Conservation (phyloP, 2,888 invertebrate species). For the Melangyna quadrimaculata region DNA sequence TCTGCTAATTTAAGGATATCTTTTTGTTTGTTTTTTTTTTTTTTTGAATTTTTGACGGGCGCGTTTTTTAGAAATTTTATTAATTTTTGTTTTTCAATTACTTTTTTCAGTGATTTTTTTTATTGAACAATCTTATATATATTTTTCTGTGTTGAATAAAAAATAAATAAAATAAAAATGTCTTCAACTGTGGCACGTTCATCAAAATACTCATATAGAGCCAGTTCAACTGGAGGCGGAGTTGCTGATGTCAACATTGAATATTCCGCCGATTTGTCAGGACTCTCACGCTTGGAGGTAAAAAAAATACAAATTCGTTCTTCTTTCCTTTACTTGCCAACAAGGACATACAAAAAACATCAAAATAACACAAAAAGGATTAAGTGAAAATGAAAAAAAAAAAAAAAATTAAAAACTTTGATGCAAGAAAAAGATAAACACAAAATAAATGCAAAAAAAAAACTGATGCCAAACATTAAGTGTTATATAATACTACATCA, state of each 20-base stretch:
- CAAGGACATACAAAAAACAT: conserved; percentile 13
- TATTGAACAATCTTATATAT: conserved; percentile 65
- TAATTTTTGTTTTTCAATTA: conserved; percentile 50
- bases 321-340: background rate
- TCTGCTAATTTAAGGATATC: background rate
- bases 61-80: conserved; percentile 72
- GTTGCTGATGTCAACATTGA: conserved; percentile 96
- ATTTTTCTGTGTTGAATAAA: conserved; percentile 70
- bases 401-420: background rate
- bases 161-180: conserved; percentile 82
- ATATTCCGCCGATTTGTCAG: conserved; percentile 96
- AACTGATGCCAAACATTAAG: conserved; percentile 69
- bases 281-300: conserved; percentile 97
- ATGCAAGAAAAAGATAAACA: conserved; percentile 10
- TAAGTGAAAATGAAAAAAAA: conserved; percentile 33
- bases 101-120: conserved; percentile 62
- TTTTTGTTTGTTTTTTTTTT: background rate
- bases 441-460: conserved; percentile 68
- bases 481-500: conserved; percentile 70
- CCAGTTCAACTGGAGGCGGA: conserved; percentile 91
- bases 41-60: conserved; percentile 55
- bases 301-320: conserved; percentile 84
- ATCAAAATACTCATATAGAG: conserved; percentile 96
- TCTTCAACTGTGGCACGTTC: conserved; percentile 90
- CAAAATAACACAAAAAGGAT: conserved; percentile 38